phyloP scores from a whole-genome alignment of 2,113 vertebrate species.

The Erythrolamprus reginae region DNA sequence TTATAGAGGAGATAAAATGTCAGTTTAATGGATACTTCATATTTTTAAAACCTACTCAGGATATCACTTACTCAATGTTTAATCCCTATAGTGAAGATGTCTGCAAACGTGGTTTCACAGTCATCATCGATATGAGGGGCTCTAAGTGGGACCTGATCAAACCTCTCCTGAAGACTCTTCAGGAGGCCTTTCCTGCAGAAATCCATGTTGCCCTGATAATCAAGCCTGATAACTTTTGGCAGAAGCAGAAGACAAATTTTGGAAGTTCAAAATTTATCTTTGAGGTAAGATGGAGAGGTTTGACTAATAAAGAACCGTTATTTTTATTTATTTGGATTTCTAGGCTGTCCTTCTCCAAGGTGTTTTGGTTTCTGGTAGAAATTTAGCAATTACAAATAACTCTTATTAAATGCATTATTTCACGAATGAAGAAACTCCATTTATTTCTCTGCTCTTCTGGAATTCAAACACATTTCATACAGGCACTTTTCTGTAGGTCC shows the following conservation, averaged over 20 bases:
- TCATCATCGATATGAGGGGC: conserved; percentile 98
- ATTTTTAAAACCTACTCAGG: not conserved
- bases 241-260: conserved; percentile 99
- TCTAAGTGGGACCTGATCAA: conserved; percentile 99
- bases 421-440: too few species aligned
- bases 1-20: not conserved
- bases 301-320: not conserved
- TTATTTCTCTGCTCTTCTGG: too few species aligned
- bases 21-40: not conserved
- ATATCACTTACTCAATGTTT: conserved; percentile 39
- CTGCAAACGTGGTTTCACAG: conserved; percentile 95
- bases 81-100: conserved; percentile 87
- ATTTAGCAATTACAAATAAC: too few species aligned
- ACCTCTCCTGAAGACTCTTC: conserved; percentile 94
- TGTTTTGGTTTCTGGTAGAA: too few species aligned
- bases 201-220: conserved; percentile 98
- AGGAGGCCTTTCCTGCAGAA: conserved; percentile 92
- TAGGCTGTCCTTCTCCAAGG: too few species aligned
- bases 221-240: conserved; percentile 99
- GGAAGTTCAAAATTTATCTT: conserved; percentile 99
- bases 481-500: too few species aligned
- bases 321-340: too few species aligned
- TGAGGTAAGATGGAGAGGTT: conserved; percentile 74
- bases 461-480: too few species aligned
- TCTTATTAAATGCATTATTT: too few species aligned